phyloP scores from a whole-genome alignment of 1,140 invertebrate species.

The Ditylenchus dipsaci region DNA sequence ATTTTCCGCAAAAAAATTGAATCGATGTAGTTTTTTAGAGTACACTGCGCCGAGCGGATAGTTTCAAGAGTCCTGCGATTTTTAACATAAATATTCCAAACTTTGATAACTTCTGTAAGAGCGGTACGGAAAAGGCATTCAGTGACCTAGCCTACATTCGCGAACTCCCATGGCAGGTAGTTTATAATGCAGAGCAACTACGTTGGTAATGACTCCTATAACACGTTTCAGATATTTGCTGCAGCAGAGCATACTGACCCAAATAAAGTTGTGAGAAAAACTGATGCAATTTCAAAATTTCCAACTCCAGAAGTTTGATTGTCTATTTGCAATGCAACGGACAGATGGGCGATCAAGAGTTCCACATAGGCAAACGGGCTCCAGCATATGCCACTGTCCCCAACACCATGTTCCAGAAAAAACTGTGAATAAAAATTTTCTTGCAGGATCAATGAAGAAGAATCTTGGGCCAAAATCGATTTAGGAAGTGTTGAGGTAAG shows the following conservation, averaged over 20 bases:
- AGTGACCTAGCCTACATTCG: constrained; percentile 1
- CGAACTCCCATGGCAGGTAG: neutral
- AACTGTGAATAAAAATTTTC: neutral
- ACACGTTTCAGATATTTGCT: neutral
- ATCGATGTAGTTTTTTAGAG: no score
- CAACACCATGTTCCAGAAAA: neutral
- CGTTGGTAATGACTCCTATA: neutral
- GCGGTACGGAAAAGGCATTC: neutral
- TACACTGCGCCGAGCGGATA: no score
- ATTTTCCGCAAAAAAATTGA: no score
- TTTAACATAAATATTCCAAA: neutral
- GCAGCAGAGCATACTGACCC: neutral
- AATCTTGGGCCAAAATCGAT: neutral
- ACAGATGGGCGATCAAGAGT: neutral
- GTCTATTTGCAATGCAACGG: constrained; percentile 1
- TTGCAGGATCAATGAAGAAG: neutral
- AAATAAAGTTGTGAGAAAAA: neutral
- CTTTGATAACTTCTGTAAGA: neutral
- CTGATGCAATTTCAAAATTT: neutral
- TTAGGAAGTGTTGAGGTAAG: neutral
- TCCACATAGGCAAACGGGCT: neutral
- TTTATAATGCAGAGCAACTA: neutral
- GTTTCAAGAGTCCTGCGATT: neutral
- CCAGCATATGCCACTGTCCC: neutral
- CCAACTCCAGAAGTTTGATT: neutral